Evolutionary conservation across 2,113 vertebrate species (phyloP).

Genomic region (Centropristis striata): DNA sequence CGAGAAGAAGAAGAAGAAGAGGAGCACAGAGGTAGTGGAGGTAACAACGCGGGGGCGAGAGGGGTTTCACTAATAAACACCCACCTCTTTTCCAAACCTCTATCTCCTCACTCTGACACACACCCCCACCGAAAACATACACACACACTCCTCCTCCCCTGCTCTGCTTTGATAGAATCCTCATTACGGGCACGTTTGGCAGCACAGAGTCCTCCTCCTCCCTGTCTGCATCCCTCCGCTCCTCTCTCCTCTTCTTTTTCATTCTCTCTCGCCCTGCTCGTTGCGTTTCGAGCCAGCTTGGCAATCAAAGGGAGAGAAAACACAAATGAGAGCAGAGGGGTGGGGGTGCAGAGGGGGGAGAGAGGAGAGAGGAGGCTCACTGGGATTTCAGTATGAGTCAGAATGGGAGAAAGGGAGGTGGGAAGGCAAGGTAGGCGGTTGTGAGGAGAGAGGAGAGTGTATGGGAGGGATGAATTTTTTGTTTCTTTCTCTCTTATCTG

Average conservation of each 20-base stretch:
- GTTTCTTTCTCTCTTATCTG: constrained; percentile 67
- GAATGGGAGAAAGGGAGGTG: constrained; percentile 78
- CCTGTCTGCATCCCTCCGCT: constrained; percentile 45
- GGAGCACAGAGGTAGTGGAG: constrained; percentile 35
- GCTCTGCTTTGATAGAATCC: constrained; percentile 70
- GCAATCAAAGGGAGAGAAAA: constrained; percentile 86
- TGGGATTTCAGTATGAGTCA: constrained; percentile 87
- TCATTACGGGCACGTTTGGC: constrained; percentile 78
- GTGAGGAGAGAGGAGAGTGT: constrained; percentile 74
- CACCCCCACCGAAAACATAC: constrained; percentile 26
- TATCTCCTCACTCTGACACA: constrained; percentile 58
- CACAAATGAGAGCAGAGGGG: constrained; percentile 81
- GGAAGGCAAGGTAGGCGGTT: constrained; percentile 76
- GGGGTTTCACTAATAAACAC: constrained; percentile 80
- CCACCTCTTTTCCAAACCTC: constrained; percentile 67
- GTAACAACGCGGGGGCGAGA: constrained; percentile 66
- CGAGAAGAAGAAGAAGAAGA: constrained; percentile 3
- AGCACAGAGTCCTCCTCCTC: constrained; percentile 53
- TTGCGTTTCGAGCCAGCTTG: constrained; percentile 77
- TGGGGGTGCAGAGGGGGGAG: constrained; percentile 7
- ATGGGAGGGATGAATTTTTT: constrained; percentile 66
- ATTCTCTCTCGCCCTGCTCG: constrained; percentile 75
- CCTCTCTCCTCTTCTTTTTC: constrained; percentile 55
- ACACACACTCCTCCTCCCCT: constrained; percentile 34
- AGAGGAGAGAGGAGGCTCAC: constrained; percentile 55